Evolutionary conservation across 2,113 vertebrate genomes (phyloP).

Genomic region (Brachyhypopomus gauderio): DNA sequence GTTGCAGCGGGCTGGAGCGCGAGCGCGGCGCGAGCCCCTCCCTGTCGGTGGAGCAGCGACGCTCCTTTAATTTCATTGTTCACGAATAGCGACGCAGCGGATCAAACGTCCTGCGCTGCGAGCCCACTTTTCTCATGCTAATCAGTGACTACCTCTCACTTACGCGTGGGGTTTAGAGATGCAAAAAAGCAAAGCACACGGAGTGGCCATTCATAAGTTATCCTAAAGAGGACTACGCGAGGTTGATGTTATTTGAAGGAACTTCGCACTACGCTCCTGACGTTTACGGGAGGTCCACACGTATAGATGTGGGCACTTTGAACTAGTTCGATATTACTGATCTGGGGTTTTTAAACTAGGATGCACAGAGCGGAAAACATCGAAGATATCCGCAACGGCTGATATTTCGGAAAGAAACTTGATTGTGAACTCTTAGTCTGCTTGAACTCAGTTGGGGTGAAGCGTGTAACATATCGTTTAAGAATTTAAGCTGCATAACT

Average conservation of each 20-base stretch:
- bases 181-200: slow-evolving; percentile 63
- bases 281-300: no score
- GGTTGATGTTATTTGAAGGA: not conserved
- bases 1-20: no score
- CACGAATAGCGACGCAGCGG: slow-evolving; percentile 65
- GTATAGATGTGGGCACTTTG: not conserved
- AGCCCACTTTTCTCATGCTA: slow-evolving; percentile 68
- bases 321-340: not conserved
- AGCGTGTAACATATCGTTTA: no score
- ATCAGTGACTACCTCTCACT: slow-evolving; percentile 59
- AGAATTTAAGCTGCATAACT: not conserved
- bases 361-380: no score
- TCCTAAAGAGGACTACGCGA: no score
- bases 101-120: slow-evolving; percentile 59
- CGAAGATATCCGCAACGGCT: no score
- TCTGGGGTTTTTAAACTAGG: no score
- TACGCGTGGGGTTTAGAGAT: slow-evolving; percentile 55
- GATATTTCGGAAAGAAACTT: not conserved
- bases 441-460: no score
- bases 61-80: slow-evolving; percentile 72
- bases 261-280: not conserved
- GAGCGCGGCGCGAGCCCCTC: slow-evolving; percentile 68
- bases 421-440: not conserved
- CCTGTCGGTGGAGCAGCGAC: slow-evolving; percentile 58
- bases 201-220: slow-evolving; percentile 44